Conservation (phyloP, 2,888 invertebrate genomes). For the Euphydryas editha region DNA sequence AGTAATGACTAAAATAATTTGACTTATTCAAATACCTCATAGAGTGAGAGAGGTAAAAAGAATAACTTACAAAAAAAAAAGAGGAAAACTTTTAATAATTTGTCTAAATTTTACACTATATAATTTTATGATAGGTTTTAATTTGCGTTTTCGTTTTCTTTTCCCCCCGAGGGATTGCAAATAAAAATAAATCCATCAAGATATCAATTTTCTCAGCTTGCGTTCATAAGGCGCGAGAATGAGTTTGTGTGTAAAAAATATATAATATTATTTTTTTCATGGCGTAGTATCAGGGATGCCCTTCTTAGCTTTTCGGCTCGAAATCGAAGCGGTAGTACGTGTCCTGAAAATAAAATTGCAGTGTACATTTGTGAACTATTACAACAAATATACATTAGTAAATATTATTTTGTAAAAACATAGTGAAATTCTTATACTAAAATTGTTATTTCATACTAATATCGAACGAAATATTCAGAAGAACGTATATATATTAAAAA, state of each 20-base stretch:
- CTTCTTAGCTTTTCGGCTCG: constrained; percentile 51
- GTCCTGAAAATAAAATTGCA: constrained; percentile 59
- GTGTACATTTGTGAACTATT: constrained; percentile 55
- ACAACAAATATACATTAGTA: constrained; percentile 23
- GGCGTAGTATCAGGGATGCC: constrained; percentile 54
- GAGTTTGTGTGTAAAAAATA: constrained; percentile 47
- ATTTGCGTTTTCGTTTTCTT: constrained; percentile 13
- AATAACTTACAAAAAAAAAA: too few relatives aligned
- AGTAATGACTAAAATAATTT: too few relatives aligned
- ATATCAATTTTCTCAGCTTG: constrained; percentile 58
- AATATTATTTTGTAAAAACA: constrained; percentile 19
- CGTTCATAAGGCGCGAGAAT: constrained; percentile 54
- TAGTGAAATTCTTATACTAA: constrained; percentile 63
- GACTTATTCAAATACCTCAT: too few relatives aligned
- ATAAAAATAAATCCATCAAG: constrained; percentile 56
- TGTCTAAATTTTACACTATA: background rate
- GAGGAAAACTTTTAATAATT: too few relatives aligned
- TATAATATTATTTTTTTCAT: constrained; percentile 61
- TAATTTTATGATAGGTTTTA: background rate
- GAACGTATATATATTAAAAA: too few relatives aligned
- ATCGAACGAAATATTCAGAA: too few relatives aligned
- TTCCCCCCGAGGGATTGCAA: constrained; percentile 33
- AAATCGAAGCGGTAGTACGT: constrained; percentile 64
- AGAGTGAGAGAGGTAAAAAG: too few relatives aligned
- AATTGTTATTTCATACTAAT: constrained; percentile 49